Conservation (phyloP, 2,113 vertebrate genomes). For the Chaenogobius annularis region DNA sequence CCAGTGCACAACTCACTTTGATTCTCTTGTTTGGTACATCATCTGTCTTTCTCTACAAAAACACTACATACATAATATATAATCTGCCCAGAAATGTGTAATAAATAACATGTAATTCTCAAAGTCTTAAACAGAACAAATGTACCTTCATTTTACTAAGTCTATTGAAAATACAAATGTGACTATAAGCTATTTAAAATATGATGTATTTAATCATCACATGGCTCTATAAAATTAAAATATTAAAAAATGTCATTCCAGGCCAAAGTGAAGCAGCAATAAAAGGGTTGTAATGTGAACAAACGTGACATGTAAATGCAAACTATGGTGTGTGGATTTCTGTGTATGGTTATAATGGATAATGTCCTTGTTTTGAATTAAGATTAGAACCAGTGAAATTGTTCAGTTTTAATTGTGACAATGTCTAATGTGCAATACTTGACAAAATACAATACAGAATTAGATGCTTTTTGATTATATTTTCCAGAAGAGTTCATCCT, state of each 20-base stretch:
- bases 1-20: slow-evolving; percentile 56
- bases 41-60: slow-evolving; percentile 1
- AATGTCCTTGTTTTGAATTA: neutral
- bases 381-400: neutral
- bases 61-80: slow-evolving; percentile 29
- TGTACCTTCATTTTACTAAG: slow-evolving; percentile 9
- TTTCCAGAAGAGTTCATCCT: slow-evolving; percentile 34
- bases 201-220: slow-evolving; percentile 5
- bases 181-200: neutral
- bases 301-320: neutral
- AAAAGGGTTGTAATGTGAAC: slow-evolving; percentile 19
- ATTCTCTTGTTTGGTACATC: slow-evolving; percentile 26
- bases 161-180: neutral
- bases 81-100: slow-evolving; percentile 20
- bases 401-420: neutral
- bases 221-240: neutral
- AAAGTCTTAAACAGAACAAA: neutral
- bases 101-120: slow-evolving; percentile 11
- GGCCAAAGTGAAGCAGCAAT: slow-evolving; percentile 62
- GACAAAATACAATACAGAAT: neutral
- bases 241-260: neutral
- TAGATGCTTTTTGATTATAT: slow-evolving; percentile 29
- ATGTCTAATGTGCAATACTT: no score
- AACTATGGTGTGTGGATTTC: neutral
- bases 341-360: neutral